Evolutionary conservation across 2,888 invertebrate genomes (phyloP).

Genomic region (Cryptus armator): DNA sequence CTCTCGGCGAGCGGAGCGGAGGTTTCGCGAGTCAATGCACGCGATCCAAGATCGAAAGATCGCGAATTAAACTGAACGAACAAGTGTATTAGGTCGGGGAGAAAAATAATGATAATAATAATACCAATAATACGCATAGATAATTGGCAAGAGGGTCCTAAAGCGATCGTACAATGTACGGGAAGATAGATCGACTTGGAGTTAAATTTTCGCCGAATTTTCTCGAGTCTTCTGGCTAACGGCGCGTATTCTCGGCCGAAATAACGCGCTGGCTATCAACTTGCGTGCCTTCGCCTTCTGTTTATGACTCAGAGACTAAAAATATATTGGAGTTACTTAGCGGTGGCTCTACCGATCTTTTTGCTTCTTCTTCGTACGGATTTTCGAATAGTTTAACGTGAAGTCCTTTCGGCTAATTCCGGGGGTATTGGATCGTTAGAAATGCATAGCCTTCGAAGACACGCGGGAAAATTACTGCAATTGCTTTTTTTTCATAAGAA

Average conservation of each 20-base stretch:
- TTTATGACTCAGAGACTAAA: constrained; percentile 77
- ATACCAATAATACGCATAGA: background rate
- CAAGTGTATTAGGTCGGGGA: constrained; percentile 9
- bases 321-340: constrained; percentile 74
- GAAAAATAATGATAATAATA: background rate
- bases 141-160: background rate
- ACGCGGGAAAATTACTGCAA: too few species aligned
- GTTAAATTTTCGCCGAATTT: constrained; percentile 17
- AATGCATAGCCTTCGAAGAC: too few species aligned
- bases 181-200: background rate
- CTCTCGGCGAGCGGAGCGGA: background rate
- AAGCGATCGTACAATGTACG: background rate
- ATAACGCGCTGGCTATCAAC: constrained; percentile 56
- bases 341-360: constrained; percentile 68
- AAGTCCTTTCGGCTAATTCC: too few species aligned
- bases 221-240: constrained; percentile 32
- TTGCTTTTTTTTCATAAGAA: background rate
- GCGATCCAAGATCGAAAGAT: background rate
- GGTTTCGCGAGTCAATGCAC: constrained; percentile 4
- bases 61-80: constrained; percentile 5
- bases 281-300: constrained; percentile 53
- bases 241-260: constrained; percentile 21
- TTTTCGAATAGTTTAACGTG: background rate
- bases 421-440: background rate
- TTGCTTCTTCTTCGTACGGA: constrained; percentile 31